Percentiles rank a stretch among this genome's conserved stretches.
phyloP scores from a whole-genome alignment of 1,140 invertebrate genomes.

The Harpegnathos saltator region DNA sequence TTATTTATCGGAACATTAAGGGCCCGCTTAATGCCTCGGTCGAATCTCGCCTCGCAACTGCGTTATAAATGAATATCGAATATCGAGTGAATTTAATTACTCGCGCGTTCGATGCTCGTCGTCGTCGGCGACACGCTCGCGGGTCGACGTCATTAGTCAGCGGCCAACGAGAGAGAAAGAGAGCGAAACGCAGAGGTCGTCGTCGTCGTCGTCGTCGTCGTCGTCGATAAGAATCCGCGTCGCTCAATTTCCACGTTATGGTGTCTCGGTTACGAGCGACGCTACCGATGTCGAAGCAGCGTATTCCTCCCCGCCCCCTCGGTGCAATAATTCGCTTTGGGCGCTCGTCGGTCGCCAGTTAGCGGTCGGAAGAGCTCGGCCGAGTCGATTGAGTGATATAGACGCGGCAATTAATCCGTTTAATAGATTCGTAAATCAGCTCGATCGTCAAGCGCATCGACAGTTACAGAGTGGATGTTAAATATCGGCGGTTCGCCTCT shows the following conservation, averaged over 20 bases:
- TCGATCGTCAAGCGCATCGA: neutral
- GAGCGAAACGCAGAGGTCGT: neutral
- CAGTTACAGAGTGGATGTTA: constrained; percentile 6
- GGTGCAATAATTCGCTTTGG: neutral
- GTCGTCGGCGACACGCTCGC: neutral
- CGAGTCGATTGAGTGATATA: constrained; percentile 10
- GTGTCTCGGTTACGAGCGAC: neutral
- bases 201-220: too few relatives aligned
- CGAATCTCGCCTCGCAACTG: neutral
- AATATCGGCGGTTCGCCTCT: neutral
- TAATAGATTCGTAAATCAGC: neutral
- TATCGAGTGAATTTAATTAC: constrained; percentile 33
- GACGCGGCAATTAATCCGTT: neutral
- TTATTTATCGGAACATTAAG: constrained; percentile 33
- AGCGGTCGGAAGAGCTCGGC: neutral
- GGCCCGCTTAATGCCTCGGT: neutral
- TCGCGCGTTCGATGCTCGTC: neutral
- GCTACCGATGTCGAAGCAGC: neutral
- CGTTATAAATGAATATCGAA: too few relatives aligned
- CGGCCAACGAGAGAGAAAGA: neutral
- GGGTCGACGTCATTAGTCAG: constrained; percentile 33
- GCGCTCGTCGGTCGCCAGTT: neutral
- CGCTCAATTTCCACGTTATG: constrained; percentile 22
- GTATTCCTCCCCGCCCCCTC: neutral
- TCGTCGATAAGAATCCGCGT: constrained; percentile 7